phyloP scores from a whole-genome alignment of 1,140 invertebrate species.

The Apocrypta bakeri region DNA sequence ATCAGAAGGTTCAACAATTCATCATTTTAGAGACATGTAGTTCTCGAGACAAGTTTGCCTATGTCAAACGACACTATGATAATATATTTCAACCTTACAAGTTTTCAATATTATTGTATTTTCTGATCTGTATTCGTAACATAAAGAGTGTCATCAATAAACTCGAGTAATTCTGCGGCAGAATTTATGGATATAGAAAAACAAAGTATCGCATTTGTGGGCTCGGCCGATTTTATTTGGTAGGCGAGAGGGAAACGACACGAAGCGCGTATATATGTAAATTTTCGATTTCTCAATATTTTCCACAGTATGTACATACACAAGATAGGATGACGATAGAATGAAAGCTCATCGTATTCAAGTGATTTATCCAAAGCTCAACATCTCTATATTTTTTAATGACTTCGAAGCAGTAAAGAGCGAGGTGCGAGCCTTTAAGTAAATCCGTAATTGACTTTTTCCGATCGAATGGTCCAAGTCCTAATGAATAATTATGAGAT shows the following conservation, averaged over 20 bases:
- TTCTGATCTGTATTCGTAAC: neutral
- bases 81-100: slow-evolving; percentile 39
- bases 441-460: neutral
- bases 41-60: slow-evolving; percentile 23
- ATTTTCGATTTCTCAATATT: too few species aligned
- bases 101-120: neutral
- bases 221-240: neutral
- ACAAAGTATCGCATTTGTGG: too few species aligned
- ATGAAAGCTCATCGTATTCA: too few species aligned
- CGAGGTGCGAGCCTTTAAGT: neutral
- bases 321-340: too few species aligned
- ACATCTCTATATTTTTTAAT: too few species aligned
- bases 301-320: too few species aligned
- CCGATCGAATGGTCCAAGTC: neutral
- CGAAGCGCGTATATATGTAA: too few species aligned
- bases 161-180: slow-evolving; percentile 25
- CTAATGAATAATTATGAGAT: slow-evolving; percentile 40
- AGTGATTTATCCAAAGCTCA: too few species aligned
- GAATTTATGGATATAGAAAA: slow-evolving; percentile 41
- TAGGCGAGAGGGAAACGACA: neutral
- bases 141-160: slow-evolving; percentile 50
- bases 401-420: neutral
- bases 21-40: neutral
- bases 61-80: slow-evolving; percentile 32
- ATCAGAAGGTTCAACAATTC: too few species aligned